phyloP scores from a whole-genome alignment of 2,888 invertebrate species.

The Dicyrtoma fusca region DNA sequence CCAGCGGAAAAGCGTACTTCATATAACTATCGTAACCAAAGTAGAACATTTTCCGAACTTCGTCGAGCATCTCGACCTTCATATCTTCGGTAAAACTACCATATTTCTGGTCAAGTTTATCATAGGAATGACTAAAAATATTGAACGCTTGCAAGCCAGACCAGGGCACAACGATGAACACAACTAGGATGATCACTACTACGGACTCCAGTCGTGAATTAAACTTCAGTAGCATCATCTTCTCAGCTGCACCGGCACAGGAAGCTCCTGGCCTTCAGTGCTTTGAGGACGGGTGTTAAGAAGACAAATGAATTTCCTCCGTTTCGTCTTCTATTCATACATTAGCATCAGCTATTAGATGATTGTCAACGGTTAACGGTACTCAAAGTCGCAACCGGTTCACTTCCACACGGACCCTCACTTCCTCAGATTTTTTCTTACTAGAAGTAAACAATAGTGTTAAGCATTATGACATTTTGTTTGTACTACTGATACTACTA shows the following conservation, averaged over 20 bases:
- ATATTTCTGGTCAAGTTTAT: slow-evolving; percentile 59
- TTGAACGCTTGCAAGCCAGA: slow-evolving; percentile 54
- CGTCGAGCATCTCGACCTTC: slow-evolving; percentile 59
- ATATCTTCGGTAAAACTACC: slow-evolving; percentile 60
- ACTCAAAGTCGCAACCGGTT: too few relatives aligned
- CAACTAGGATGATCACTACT: slow-evolving; percentile 2
- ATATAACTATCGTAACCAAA: slow-evolving; percentile 68
- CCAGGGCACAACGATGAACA: slow-evolving; percentile 48
- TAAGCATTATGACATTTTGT: too few relatives aligned
- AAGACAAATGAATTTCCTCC: slow-evolving; percentile 1
- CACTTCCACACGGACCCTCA: too few relatives aligned
- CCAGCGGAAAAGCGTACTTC: slow-evolving; percentile 67
- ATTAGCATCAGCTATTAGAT: too few relatives aligned
- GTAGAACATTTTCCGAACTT: slow-evolving; percentile 64
- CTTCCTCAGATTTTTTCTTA: too few relatives aligned
- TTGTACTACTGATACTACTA: too few relatives aligned
- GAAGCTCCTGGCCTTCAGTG: neutral
- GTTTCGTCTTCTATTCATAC: neutral
- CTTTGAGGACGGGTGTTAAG: neutral
- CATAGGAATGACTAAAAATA: slow-evolving; percentile 58
- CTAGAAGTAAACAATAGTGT: too few relatives aligned
- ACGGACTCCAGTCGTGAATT: too few relatives aligned
- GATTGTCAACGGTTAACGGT: too few relatives aligned
- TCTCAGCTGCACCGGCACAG: neutral
- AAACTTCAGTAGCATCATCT: too few relatives aligned